Percentiles rank a stretch among this genome's conserved stretches.
Conservation (phyloP, 2,113 vertebrate species). For the Limanda limanda region DNA sequence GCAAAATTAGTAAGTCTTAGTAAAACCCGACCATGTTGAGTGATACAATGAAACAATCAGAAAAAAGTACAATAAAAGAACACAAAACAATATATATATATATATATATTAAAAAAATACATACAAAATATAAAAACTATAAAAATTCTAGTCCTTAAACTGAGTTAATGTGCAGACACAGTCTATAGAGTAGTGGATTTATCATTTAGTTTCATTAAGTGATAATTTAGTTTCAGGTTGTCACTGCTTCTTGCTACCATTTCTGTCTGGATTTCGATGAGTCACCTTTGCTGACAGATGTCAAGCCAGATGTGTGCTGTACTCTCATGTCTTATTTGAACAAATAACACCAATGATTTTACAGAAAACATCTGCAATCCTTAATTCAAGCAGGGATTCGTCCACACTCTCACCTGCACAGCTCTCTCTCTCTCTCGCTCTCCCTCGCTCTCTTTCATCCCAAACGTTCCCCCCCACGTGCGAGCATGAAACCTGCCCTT, state of each 20-base stretch:
- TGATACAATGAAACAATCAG: too few species aligned
- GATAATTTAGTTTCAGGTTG: neutral
- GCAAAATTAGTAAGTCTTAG: too few species aligned
- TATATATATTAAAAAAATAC: too few species aligned
- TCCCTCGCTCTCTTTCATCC: neutral
- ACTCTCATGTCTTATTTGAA: neutral
- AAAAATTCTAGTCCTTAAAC: too few species aligned
- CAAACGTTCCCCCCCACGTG: neutral
- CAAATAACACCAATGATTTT: neutral
- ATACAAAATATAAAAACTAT: too few species aligned
- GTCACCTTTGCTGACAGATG: neutral
- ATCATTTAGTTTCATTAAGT: neutral
- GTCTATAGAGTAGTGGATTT: neutral
- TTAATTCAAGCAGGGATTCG: neutral
- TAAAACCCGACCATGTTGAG: too few species aligned
- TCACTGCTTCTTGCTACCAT: neutral
- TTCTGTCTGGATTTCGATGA: neutral
- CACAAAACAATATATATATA: too few species aligned
- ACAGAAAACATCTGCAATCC: neutral
- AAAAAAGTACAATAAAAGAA: too few species aligned
- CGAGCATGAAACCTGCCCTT: conserved; percentile 6
- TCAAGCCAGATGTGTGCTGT: neutral
- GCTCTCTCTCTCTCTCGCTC: neutral
- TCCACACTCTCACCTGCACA: neutral
- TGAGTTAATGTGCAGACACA: neutral